A percentile compares a stretch with the other conserved stretches of the same genome.
phyloP scores from a whole-genome alignment of 2,888 invertebrate genomes.

The Caenorhabditis becei region DNA sequence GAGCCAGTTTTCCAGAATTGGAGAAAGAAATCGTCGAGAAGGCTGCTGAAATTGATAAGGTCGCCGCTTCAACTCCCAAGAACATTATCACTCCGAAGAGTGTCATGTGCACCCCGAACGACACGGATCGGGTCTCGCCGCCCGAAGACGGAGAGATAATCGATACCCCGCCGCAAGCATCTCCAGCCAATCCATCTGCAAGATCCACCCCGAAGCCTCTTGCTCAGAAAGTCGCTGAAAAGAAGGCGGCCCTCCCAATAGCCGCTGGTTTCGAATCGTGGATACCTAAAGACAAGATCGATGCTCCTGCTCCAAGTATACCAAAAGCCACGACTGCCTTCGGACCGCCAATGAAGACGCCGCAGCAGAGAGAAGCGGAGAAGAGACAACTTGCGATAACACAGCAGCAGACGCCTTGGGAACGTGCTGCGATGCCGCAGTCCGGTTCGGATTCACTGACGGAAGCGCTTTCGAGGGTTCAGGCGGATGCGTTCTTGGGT shows the following conservation, averaged over 20 bases:
- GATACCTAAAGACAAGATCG: slow-evolving; percentile 48
- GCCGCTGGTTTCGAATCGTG: slow-evolving; percentile 45
- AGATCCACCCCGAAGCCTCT: not conserved
- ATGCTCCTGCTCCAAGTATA: slow-evolving; percentile 40
- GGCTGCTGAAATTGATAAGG: not conserved
- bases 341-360: slow-evolving; percentile 26
- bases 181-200: not conserved
- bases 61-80: slow-evolving; percentile 4
- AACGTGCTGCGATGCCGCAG: not conserved
- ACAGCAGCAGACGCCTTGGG: slow-evolving; percentile 34
- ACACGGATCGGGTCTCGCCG: slow-evolving; percentile 30
- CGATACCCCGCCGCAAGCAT: slow-evolving; percentile 18
- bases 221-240: slow-evolving; percentile 23
- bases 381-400: slow-evolving; percentile 3
- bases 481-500: slow-evolving; percentile 4
- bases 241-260: slow-evolving; percentile 25
- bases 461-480: slow-evolving; percentile 20
- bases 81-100: slow-evolving; percentile 15
- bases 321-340: slow-evolving; percentile 42
- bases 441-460: slow-evolving; percentile 13
- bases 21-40: slow-evolving; percentile 34
- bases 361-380: slow-evolving; percentile 13
- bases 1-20: slow-evolving; percentile 14
- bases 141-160: slow-evolving; percentile 42
- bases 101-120: slow-evolving; percentile 29